Conservation (phyloP, 2,113 vertebrate genomes). For the Pedetes capensis region DNA sequence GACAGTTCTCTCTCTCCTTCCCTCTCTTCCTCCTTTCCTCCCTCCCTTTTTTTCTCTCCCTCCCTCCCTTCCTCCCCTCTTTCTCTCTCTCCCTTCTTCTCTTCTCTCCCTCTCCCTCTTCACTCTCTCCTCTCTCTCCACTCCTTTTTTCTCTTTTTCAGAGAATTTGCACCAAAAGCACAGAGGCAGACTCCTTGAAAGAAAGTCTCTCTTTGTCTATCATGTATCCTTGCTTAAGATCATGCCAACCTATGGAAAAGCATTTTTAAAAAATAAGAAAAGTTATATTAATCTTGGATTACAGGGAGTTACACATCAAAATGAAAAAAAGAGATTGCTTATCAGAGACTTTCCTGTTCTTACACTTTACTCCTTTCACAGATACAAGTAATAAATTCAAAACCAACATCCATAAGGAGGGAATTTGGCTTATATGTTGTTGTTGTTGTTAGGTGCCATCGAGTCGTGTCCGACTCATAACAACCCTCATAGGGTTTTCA, state of each 20-base stretch:
- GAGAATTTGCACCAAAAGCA: neutral
- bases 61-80: too few species aligned
- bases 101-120: neutral
- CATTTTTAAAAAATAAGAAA: neutral
- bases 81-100: neutral
- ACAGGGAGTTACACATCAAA: constrained; percentile 31
- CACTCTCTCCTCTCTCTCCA: rapidly evolving
- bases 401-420: neutral
- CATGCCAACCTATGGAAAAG: neutral
- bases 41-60: neutral
- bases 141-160: neutral
- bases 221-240: neutral
- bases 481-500: too few species aligned
- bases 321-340: neutral
- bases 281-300: neutral
- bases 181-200: neutral
- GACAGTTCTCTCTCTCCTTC: too few species aligned
- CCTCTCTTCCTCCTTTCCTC: neutral
- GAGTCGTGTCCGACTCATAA: too few species aligned
- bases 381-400: constrained; percentile 63
- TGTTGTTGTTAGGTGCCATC: too few species aligned
- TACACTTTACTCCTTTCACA: constrained; percentile 19
- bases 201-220: neutral
- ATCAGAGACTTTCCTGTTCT: constrained; percentile 18
- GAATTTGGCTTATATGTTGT: constrained; percentile 29